Percentiles rank a stretch among this genome's conserved stretches.
Conservation (phyloP, 1,140 invertebrate species). For the Samia ricini region DNA sequence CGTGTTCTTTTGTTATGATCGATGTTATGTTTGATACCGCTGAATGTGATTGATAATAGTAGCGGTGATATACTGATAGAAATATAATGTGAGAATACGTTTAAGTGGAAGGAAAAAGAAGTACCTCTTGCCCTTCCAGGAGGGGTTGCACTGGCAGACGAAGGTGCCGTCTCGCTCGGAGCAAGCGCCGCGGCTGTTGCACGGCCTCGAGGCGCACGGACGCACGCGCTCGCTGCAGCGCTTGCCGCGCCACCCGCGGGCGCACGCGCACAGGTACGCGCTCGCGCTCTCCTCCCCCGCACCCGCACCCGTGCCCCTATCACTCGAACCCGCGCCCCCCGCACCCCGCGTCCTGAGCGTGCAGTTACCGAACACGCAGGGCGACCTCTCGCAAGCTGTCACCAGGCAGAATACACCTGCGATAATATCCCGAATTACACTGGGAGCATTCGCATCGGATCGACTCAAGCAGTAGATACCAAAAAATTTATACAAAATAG, state of each 20-base stretch:
- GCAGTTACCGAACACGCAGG: constrained; percentile 85
- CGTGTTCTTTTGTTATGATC: no score
- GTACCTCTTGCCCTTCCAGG: constrained; percentile 81
- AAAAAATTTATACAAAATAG: no score
- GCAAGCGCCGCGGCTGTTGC: constrained; percentile 84
- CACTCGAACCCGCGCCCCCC: constrained; percentile 15
- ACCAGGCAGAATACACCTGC: constrained; percentile 84
- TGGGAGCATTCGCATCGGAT: no score
- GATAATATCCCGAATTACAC: no score
- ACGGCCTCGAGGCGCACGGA: constrained; percentile 84
- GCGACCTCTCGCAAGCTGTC: constrained; percentile 84
- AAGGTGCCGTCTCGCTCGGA: constrained; percentile 81
- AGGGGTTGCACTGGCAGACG: constrained; percentile 84
- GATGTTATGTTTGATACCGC: no score
- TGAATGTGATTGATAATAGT: no score
- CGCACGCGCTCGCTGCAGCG: constrained; percentile 82
- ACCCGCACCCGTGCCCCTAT: no score
- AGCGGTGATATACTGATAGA: no score
- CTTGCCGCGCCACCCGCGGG: constrained; percentile 81
- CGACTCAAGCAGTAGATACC: no score
- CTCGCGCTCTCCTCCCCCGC: constrained; percentile 16
- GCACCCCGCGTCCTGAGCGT: constrained; percentile 53
- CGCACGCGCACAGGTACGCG: constrained; percentile 78
- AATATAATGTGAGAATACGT: no score
- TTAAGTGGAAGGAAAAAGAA: no score